Conservation (phyloP, 1,140 invertebrate genomes). For the Manduca sexta region DNA sequence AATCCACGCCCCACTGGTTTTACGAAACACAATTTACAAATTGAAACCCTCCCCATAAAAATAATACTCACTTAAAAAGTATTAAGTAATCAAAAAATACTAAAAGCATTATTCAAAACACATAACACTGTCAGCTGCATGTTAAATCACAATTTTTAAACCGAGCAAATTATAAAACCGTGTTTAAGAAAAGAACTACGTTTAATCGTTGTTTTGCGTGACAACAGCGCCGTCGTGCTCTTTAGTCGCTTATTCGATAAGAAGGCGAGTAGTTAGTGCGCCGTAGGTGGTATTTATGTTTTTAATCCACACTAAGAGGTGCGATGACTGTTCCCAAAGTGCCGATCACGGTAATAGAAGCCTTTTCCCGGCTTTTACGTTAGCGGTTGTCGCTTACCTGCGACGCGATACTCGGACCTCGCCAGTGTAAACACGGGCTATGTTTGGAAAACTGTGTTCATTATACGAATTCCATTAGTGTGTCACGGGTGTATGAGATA, state of each 20-base stretch:
- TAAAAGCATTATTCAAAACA: no score
- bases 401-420: no score
- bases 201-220: conserved; percentile 52
- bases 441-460: no score
- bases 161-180: conserved; percentile 15
- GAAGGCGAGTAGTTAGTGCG: conserved; percentile 32
- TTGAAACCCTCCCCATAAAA: no score
- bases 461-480: no score
- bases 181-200: conserved; percentile 46
- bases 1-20: no score
- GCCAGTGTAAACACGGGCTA: no score
- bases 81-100: no score
- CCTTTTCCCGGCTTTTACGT: conserved; percentile 14
- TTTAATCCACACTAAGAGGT: conserved; percentile 53
- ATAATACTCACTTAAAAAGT: no score
- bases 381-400: conserved; percentile 6
- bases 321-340: conserved; percentile 29
- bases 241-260: conserved; percentile 44
- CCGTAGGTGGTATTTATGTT: conserved; percentile 46
- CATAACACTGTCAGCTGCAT: background rate
- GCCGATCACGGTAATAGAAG: conserved; percentile 22
- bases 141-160: no score
- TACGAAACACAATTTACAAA: no score
- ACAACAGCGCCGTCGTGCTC: conserved; percentile 30
- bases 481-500: no score